phyloP scores from a whole-genome alignment of 2,888 invertebrate genomes.

The Schizaphis graminum region DNA sequence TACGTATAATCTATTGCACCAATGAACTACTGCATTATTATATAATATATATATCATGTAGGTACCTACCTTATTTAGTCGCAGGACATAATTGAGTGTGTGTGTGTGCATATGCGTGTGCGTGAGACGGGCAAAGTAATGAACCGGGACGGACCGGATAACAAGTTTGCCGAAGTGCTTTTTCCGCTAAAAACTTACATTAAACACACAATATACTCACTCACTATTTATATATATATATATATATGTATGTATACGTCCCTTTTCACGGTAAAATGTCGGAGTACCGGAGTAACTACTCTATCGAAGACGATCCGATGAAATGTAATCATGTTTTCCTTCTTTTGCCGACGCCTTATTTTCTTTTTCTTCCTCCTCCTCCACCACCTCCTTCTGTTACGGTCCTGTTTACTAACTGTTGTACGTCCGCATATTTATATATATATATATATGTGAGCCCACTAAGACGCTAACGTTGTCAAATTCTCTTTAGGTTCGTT shows the following conservation, averaged over 20 bases:
- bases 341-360: constrained; percentile 1
- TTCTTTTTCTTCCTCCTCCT: background rate
- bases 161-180: constrained; percentile 56
- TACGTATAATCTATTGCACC: background rate
- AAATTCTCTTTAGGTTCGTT: constrained; percentile 37
- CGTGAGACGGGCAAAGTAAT: constrained; percentile 33
- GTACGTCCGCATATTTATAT: background rate
- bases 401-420: background rate
- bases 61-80: background rate
- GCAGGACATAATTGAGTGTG: constrained; percentile 39
- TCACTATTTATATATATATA: background rate
- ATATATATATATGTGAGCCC: background rate
- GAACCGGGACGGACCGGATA: constrained; percentile 48
- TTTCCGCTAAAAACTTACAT: constrained; percentile 56
- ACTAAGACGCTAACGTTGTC: background rate
- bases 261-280: background rate
- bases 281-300: background rate
- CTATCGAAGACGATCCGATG: constrained; percentile 43
- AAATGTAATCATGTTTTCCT: constrained; percentile 47
- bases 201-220: background rate
- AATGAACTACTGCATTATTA: background rate
- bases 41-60: background rate
- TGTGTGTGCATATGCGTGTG: background rate
- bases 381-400: background rate
- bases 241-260: background rate